Conservation (phyloP, 2,888 invertebrate species). For the Xanthorhoe designata region DNA sequence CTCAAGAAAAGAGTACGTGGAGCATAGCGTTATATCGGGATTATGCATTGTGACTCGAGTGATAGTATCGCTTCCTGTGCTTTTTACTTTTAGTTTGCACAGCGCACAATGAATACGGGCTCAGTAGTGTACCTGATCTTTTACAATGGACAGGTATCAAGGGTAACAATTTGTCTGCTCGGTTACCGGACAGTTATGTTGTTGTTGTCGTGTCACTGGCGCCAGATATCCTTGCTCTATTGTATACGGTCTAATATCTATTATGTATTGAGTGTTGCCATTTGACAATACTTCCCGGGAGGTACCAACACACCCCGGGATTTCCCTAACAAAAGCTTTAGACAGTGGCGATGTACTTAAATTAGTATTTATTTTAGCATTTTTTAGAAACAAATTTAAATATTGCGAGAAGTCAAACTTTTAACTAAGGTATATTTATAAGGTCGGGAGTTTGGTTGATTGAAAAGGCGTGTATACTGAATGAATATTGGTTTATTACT, state of each 20-base stretch:
- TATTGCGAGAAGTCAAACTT: constrained; percentile 25
- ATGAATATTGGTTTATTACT: too few species aligned
- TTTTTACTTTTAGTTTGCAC: constrained; percentile 63
- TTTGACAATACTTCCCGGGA: constrained; percentile 58
- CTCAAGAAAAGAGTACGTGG: constrained; percentile 56
- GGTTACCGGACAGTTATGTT: constrained; percentile 70
- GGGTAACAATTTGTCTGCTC: constrained; percentile 57
- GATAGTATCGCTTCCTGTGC: constrained; percentile 73
- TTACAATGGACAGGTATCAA: constrained; percentile 67
- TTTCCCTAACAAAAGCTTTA: constrained; percentile 48
- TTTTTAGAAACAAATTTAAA: constrained; percentile 33
- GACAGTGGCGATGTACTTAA: constrained; percentile 57
- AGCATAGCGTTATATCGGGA: constrained; percentile 61
- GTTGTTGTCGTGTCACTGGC: constrained; percentile 64
- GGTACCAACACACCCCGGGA: constrained; percentile 48
- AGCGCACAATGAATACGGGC: constrained; percentile 53
- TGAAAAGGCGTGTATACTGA: too few species aligned
- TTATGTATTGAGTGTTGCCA: constrained; percentile 57
- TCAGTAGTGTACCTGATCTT: constrained; percentile 63
- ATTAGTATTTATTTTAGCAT: constrained; percentile 37
- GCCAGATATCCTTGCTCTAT: constrained; percentile 69
- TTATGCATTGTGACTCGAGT: constrained; percentile 64
- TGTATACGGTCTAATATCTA: constrained; percentile 58
- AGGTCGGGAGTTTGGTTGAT: too few species aligned
- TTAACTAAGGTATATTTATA: constrained; percentile 21